These are phyloP conservation scores for Deroplatys truncata DNA, from an alignment of 2,888 invertebrate genomes.

Conservation along the genomic window DNA sequence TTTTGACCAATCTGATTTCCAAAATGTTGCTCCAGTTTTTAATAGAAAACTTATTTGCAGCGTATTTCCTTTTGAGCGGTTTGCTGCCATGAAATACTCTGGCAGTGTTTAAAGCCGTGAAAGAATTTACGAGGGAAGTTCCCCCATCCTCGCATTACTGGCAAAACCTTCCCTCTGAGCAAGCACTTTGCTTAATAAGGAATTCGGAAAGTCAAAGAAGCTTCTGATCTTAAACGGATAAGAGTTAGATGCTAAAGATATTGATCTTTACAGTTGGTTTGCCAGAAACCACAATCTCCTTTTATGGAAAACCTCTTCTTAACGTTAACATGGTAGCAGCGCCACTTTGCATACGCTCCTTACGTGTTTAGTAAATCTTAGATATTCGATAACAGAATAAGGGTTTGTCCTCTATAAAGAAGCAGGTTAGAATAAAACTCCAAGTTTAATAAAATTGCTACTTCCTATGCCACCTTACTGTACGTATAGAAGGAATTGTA, in stretches of 20 bases:
- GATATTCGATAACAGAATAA: too few species aligned
- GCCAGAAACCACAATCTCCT: neutral
- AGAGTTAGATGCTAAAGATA: neutral
- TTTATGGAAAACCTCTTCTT: neutral
- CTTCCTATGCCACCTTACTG: too few species aligned
- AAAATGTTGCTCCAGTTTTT: neutral
- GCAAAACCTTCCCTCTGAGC: neutral
- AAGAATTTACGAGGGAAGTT: neutral
- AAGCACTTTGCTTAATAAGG: neutral
- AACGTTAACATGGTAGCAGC: too few species aligned
- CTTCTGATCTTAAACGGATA: neutral
- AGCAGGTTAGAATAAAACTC: too few species aligned
- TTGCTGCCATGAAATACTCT: neutral
- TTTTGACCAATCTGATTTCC: neutral
- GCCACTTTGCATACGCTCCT: too few species aligned
- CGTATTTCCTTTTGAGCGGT: neutral
- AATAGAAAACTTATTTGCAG: neutral
- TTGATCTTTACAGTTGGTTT: neutral
- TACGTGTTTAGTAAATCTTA: too few species aligned
- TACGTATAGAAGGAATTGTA: too few species aligned
- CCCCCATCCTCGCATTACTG: neutral
- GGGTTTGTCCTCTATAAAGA: too few species aligned
- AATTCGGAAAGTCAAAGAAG: neutral
- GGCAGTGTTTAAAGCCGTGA: neutral
- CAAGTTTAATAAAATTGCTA: too few species aligned